These are phyloP conservation scores for Hirtodrosophila confusa DNA, from an alignment of 2,888 invertebrate genomes.

Conservation along the genomic window DNA sequence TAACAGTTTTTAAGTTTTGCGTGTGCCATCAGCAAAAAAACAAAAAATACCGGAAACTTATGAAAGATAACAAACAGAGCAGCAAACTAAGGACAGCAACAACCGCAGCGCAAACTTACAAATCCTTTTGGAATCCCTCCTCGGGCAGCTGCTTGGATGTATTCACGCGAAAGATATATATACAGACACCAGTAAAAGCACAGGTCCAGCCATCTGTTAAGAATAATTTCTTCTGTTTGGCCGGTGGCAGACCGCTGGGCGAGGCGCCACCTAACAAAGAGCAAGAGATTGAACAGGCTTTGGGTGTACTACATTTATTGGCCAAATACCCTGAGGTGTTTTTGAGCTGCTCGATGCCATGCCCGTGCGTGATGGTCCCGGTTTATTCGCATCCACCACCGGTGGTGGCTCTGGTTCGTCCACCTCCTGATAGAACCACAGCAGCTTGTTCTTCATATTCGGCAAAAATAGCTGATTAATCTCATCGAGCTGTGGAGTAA, in stretches of 20 bases:
- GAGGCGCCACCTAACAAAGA: constrained; percentile 75
- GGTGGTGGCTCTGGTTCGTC: constrained; percentile 87
- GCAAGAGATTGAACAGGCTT: background rate
- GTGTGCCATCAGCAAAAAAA: background rate
- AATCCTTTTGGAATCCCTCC: constrained; percentile 95
- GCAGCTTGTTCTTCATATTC: constrained; percentile 92
- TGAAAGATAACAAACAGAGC: constrained; percentile 40
- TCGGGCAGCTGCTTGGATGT: constrained; percentile 94
- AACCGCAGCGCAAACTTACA: constrained; percentile 84
- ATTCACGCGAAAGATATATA: constrained; percentile 93
- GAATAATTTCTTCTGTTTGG: constrained; percentile 90
- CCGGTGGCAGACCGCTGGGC: constrained; percentile 80
- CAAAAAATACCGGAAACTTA: constrained; percentile 28
- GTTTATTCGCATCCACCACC: constrained; percentile 83
- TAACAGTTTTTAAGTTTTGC: constrained; percentile 24
- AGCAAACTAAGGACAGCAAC: constrained; percentile 6
- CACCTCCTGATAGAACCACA: constrained; percentile 95
- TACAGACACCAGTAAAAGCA: constrained; percentile 91
- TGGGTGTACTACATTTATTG: background rate
- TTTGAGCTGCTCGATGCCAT: constrained; percentile 84
- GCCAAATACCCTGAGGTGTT: constrained; percentile 82
- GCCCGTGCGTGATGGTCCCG: constrained; percentile 85
- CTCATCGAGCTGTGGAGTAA: constrained; percentile 89
- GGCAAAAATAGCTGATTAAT: constrained; percentile 94
- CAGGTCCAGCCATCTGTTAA: constrained; percentile 93